Evolutionary conservation across 2,797 vertebrate species (phyloP).

Genomic region (Chelonia mydas): DNA sequence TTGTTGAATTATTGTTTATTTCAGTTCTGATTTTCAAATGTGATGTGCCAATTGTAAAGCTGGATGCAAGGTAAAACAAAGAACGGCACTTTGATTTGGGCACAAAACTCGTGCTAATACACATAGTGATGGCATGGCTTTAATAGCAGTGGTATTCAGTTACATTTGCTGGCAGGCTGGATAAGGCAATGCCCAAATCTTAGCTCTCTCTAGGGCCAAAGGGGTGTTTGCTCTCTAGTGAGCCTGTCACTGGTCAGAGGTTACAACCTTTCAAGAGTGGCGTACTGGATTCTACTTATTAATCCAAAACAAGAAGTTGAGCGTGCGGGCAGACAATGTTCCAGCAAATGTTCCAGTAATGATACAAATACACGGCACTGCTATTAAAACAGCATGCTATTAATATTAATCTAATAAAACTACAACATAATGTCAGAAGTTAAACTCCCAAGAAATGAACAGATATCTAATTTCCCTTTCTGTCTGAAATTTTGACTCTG

Average conservation of each 20-base stretch:
- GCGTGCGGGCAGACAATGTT: not conserved
- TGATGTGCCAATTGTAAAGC: not conserved
- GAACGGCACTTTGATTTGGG: not conserved
- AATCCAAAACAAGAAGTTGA: not conserved
- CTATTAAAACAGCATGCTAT: not conserved
- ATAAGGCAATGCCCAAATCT: not conserved
- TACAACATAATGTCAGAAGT: not conserved
- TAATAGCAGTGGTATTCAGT: not conserved
- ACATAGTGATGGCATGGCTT: not conserved
- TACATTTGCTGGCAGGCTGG: not conserved
- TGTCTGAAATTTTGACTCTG: not conserved
- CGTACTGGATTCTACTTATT: not conserved
- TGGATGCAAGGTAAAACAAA: not conserved
- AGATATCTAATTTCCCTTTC: not conserved
- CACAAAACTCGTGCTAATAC: not conserved
- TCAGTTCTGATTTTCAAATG: not conserved
- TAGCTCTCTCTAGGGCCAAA: not conserved
- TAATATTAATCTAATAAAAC: not conserved
- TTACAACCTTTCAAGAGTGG: not conserved
- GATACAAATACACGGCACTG: not conserved
- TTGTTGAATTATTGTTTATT: too few relatives aligned
- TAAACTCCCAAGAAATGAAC: not conserved
- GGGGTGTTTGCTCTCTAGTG: not conserved
- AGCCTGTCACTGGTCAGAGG: not conserved
- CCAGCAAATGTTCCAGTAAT: not conserved